Evolutionary conservation across 2,797 vertebrate species (phyloP).

Genomic region (Kryptopterus vitreolus): DNA sequence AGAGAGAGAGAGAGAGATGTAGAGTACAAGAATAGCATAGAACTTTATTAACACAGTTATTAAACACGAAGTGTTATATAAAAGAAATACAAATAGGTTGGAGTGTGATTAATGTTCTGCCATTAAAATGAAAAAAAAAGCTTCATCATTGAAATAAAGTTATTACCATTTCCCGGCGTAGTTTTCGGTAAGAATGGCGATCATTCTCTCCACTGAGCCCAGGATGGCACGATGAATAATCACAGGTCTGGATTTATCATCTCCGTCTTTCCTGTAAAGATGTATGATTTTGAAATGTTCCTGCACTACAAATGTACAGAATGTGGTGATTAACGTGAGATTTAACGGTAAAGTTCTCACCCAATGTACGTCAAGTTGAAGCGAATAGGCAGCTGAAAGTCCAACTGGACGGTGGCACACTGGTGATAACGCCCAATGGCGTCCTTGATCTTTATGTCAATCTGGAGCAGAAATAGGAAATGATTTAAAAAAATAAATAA

Average conservation of each 20-base stretch:
- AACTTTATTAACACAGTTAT: too few species aligned
- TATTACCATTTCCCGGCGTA: conserved; percentile 90
- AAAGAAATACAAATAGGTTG: background rate
- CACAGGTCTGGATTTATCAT: conserved; percentile 87
- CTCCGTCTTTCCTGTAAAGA: conserved; percentile 74
- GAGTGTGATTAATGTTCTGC: background rate
- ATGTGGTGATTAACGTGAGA: background rate
- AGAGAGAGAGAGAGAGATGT: too few species aligned
- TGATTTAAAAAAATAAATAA: background rate
- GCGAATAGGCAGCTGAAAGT: conserved; percentile 92
- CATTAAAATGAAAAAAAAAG: background rate
- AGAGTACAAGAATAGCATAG: too few species aligned
- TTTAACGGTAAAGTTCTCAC: conserved; percentile 69
- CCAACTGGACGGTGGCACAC: conserved; percentile 93
- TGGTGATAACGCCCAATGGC: conserved; percentile 94
- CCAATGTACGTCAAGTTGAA: conserved; percentile 91
- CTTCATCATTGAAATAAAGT: background rate
- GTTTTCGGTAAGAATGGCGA: conserved; percentile 93
- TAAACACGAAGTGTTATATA: background rate
- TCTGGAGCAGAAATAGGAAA: conserved; percentile 68
- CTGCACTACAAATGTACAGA: background rate
- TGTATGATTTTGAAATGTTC: background rate
- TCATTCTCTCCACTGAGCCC: conserved; percentile 95
- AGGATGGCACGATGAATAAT: conserved; percentile 95
- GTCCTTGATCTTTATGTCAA: conserved; percentile 94